Conservation (phyloP, 2,113 vertebrate species). For the Recurvirostra avosetta region DNA sequence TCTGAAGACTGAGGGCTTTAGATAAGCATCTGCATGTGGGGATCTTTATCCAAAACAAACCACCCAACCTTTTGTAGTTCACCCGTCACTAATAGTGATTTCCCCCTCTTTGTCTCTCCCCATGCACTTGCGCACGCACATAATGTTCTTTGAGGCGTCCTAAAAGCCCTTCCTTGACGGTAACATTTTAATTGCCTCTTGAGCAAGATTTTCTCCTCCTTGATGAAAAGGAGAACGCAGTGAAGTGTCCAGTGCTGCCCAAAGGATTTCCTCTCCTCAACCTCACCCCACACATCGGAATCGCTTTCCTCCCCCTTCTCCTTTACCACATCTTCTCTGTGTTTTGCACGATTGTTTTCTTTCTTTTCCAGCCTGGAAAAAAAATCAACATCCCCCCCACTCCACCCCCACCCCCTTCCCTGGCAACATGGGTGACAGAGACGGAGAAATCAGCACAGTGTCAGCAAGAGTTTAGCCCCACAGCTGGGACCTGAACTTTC, state of each 20-base stretch:
- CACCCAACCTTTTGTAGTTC: not conserved
- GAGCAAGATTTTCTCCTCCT: not conserved
- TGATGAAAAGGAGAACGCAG: not conserved
- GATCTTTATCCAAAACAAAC: conserved; percentile 30
- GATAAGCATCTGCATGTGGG: not conserved
- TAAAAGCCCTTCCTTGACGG: not conserved
- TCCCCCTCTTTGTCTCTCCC: not conserved
- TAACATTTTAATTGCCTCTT: not conserved
- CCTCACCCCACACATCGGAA: accelerated
- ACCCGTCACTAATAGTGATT: not conserved
- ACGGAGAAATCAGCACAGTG: not conserved
- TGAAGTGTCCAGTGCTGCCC: not conserved
- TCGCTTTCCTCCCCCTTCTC: not conserved
- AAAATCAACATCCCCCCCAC: not conserved
- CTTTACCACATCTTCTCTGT: not conserved
- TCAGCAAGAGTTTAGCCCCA: conserved; percentile 32
- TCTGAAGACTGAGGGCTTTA: conserved; percentile 8
- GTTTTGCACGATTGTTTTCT: accelerated
- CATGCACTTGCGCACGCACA: not conserved
- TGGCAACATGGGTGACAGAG: not conserved
- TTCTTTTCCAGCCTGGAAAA: not conserved
- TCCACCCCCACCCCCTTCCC: not conserved
- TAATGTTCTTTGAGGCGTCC: not conserved
- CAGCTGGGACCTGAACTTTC: conserved; percentile 49
- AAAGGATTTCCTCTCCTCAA: not conserved